phyloP scores from a whole-genome alignment of 2,888 invertebrate genomes.

The Hyposoter didymator region DNA sequence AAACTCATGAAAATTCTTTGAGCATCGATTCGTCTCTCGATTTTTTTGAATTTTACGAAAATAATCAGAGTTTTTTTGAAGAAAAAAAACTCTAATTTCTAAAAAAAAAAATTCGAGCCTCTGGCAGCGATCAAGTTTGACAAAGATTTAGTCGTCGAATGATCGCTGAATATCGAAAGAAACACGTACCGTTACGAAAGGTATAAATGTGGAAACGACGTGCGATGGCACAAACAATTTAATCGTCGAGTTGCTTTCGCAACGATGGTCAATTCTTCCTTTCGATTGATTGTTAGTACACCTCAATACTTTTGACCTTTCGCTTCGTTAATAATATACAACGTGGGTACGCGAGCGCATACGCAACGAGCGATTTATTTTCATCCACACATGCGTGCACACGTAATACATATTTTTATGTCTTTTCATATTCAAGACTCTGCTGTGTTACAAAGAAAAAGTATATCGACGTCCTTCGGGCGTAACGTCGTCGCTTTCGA shows the following conservation, averaged over 20 bases:
- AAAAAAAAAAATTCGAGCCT: too few relatives aligned
- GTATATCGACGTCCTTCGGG: conserved; percentile 11
- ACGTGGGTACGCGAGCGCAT: neutral
- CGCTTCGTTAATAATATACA: conserved; percentile 14
- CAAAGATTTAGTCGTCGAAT: neutral
- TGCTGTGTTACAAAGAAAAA: neutral
- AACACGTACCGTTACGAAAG: neutral
- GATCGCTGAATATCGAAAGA: conserved; percentile 2
- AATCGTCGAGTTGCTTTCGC: conserved; percentile 8
- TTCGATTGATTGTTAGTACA: conserved; percentile 7
- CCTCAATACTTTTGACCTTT: conserved; percentile 44
- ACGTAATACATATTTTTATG: neutral
- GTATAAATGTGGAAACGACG: conserved; percentile 21
- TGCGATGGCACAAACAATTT: neutral
- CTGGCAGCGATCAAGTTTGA: neutral
- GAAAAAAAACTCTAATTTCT: too few relatives aligned
- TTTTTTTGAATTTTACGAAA: too few relatives aligned
- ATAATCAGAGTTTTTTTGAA: too few relatives aligned
- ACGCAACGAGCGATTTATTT: conserved; percentile 11
- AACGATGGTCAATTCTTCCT: conserved; percentile 10
- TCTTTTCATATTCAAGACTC: conserved; percentile 5
- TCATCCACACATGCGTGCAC: conserved; percentile 10
- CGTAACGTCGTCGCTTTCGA: conserved; percentile 20
- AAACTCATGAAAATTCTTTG: neutral
- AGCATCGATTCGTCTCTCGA: neutral